Evolutionary conservation across 2,888 invertebrate species (phyloP).

Genomic region (Orgyia antiqua): DNA sequence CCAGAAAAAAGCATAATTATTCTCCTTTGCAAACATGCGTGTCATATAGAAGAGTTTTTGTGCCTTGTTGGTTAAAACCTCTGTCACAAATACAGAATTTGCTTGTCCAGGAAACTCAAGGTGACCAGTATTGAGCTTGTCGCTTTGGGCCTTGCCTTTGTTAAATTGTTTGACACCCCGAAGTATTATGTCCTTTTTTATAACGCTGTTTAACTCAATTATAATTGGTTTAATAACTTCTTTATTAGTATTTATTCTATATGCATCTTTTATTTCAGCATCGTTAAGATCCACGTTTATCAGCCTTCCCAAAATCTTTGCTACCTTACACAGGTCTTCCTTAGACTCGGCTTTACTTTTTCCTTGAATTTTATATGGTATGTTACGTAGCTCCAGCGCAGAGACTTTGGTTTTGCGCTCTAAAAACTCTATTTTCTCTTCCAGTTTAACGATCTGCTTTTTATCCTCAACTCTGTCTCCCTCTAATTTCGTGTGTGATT

Average conservation of each 20-base stretch:
- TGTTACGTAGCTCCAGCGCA: background rate
- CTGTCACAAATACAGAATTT: background rate
- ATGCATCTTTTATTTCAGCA: background rate
- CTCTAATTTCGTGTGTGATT: background rate
- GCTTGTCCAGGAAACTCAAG: background rate
- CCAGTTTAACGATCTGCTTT: background rate
- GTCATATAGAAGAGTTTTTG: background rate
- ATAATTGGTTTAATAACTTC: background rate
- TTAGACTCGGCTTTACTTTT: background rate
- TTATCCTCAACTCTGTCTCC: background rate
- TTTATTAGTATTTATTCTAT: background rate
- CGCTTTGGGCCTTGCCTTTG: background rate
- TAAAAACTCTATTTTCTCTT: background rate
- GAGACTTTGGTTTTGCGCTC: background rate
- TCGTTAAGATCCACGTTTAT: background rate
- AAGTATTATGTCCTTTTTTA: background rate
- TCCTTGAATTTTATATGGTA: too few relatives aligned
- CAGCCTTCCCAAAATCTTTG: background rate
- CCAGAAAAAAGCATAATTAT: constrained; percentile 1
- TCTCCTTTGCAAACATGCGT: background rate
- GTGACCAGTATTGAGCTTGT: background rate
- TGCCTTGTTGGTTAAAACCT: background rate
- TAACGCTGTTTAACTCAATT: background rate
- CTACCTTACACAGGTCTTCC: constrained; percentile 6
- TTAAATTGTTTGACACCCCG: background rate